Conservation (phyloP, 2,797 vertebrate species). For the Acanthurus tractus region DNA sequence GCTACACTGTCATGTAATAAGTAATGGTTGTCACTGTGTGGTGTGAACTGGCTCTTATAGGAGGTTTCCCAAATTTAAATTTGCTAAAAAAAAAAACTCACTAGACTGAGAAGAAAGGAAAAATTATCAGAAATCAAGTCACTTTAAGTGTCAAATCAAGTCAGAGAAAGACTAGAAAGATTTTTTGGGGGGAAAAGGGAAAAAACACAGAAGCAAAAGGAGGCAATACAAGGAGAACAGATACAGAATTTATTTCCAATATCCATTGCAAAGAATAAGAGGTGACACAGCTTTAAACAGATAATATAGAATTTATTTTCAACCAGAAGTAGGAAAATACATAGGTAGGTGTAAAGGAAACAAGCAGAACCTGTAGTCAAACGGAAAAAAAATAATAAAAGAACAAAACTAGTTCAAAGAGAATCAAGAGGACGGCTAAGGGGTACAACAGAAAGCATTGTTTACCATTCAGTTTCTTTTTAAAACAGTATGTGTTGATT, state of each 20-base stretch:
- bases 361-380: conserved; percentile 95
- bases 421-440: conserved; percentile 92
- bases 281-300: conserved; percentile 93
- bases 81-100: neutral
- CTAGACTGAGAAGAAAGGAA: neutral
- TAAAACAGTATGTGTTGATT: conserved; percentile 90
- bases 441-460: conserved; percentile 94
- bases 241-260: conserved; percentile 80
- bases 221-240: conserved; percentile 65
- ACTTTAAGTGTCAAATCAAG: neutral
- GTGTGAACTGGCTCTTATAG: neutral
- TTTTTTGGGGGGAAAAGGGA: neutral
- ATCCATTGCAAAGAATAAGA: conserved; percentile 86
- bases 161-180: neutral
- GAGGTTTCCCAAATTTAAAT: neutral
- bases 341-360: conserved; percentile 94
- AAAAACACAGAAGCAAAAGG: conserved; percentile 32
- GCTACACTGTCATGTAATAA: neutral
- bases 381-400: conserved; percentile 81
- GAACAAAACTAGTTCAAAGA: conserved; percentile 90
- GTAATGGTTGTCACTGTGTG: neutral
- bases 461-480: conserved; percentile 93
- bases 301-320: conserved; percentile 99
- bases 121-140: neutral
- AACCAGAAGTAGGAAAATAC: conserved; percentile 99